Percentiles rank a stretch among this genome's conserved stretches.
These are phyloP conservation scores for Calameuta idolon DNA, from an alignment of 2,888 invertebrate species.

Conservation along the genomic window DNA sequence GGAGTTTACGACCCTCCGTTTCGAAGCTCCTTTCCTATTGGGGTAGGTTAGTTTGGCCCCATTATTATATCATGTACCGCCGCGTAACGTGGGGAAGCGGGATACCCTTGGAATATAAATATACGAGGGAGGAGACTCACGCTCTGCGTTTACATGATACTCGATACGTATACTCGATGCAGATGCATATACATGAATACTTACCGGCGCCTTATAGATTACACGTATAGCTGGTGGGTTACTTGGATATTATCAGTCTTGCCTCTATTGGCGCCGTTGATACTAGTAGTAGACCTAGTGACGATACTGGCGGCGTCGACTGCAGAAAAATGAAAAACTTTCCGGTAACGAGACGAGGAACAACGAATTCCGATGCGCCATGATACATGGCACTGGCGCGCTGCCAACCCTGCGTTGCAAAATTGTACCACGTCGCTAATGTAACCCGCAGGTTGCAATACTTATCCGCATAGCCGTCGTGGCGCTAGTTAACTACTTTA, in stretches of 20 bases:
- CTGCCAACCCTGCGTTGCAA: slow-evolving; percentile 58
- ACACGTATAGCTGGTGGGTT: background rate
- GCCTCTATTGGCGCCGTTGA: background rate
- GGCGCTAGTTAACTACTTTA: background rate
- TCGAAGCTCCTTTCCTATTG: slow-evolving; percentile 18
- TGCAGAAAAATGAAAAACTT: background rate
- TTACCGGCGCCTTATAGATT: background rate
- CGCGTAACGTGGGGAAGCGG: background rate
- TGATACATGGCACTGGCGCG: slow-evolving; percentile 58
- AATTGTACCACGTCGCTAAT: slow-evolving; percentile 56
- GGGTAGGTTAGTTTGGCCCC: slow-evolving; percentile 39
- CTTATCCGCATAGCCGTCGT: background rate
- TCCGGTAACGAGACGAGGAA: slow-evolving; percentile 60
- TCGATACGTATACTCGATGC: background rate
- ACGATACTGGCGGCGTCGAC: background rate
- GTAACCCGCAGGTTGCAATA: slow-evolving; percentile 30
- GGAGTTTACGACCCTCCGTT: slow-evolving; percentile 54
- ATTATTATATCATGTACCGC: slow-evolving; percentile 47
- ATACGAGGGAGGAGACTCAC: background rate
- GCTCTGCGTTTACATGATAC: background rate
- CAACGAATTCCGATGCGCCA: slow-evolving; percentile 60
- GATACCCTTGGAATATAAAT: background rate
- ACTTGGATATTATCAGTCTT: background rate
- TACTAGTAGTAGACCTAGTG: background rate
- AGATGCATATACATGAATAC: background rate